Base-by-base conservation (phyloP, 1,140 invertebrate genomes). In the Papilio polytes region DNA sequence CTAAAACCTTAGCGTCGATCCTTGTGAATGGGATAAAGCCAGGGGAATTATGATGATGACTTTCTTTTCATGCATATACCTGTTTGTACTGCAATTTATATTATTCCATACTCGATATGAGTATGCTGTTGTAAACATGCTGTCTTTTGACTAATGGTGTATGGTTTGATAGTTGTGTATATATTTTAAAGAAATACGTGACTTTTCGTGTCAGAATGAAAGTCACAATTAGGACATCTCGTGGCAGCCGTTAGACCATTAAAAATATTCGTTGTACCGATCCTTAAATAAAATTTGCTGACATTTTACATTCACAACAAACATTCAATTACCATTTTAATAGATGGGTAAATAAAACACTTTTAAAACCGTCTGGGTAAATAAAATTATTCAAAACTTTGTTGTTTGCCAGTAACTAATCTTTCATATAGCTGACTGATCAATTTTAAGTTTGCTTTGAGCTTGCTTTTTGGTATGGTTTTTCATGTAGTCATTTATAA, bases 291-390 rank as follows among this genome's bases (percentile, higher is more conserved):
- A 76, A 76, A 53, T 22, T 41, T 46, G 46, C 74, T 31, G 46
- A 76, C 48, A 56, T 59, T 59, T 56, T 36, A 36, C 66, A 59
- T 66, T 22, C 13, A 20, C 10, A 66, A 46, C 56, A 66, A 66
- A 78, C 77, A 78, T 66, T 44, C 18, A 31, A 78, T 78, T 78
- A 46, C 56, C 77, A 78, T 78, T 46, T 78, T 78, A 44, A 78
- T 78, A 78, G 51, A 66, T 46, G 41, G 20, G 22, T 78, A 78
- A 63, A 78, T 77, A 78, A 78, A 78, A 56, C 56, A 66, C 36
- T 78, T 66, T 66, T 66, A 78, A 59, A 78, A 74, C 77, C 31
- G 77, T 78, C 77, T 78, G 77, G 77, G 77, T 63, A 78, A 78
- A 78, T 78, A 66, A 63, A 36, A 63, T 78, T 78, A 78, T 63